Conservation (phyloP, 2,888 invertebrate species). For the Pollenia amentaria region DNA sequence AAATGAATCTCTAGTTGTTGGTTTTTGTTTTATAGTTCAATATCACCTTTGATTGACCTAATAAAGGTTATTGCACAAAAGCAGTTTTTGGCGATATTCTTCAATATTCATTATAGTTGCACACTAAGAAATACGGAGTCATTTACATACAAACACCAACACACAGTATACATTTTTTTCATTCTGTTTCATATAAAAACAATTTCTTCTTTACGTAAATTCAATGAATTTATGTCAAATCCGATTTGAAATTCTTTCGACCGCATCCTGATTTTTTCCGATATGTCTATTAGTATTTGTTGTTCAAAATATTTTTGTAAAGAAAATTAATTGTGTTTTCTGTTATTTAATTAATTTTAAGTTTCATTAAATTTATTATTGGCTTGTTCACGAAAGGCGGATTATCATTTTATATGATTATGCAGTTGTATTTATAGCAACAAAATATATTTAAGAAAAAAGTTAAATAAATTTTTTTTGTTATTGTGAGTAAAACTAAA, state of each 20-base stretch:
- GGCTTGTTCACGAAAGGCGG: too few relatives aligned
- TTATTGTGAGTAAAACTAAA: too few relatives aligned
- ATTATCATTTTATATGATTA: too few relatives aligned
- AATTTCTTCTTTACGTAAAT: conserved; percentile 60
- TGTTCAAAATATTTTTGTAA: conserved; percentile 20
- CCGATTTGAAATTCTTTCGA: conserved; percentile 61
- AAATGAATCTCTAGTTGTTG: conserved; percentile 7
- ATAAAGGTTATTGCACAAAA: conserved; percentile 69
- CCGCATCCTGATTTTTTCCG: conserved; percentile 57
- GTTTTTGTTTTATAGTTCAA: conserved; percentile 31
- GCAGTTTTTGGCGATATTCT: conserved; percentile 50
- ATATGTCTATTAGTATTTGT: conserved; percentile 9
- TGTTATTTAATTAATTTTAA: conserved; percentile 17
- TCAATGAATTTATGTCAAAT: conserved; percentile 69
- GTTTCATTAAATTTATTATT: too few relatives aligned
- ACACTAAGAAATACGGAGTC: conserved; percentile 1
- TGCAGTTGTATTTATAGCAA: too few relatives aligned
- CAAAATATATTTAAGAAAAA: too few relatives aligned
- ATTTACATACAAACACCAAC: background rate
- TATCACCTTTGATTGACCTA: conserved; percentile 62
- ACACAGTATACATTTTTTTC: background rate
- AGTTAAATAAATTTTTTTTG: too few relatives aligned
- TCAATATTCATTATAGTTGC: conserved; percentile 56
- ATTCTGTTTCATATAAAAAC: background rate
- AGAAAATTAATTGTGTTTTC: conserved; percentile 52